phyloP scores from a whole-genome alignment of 2,797 vertebrate species.

The Hyperoplus immaculatus region DNA sequence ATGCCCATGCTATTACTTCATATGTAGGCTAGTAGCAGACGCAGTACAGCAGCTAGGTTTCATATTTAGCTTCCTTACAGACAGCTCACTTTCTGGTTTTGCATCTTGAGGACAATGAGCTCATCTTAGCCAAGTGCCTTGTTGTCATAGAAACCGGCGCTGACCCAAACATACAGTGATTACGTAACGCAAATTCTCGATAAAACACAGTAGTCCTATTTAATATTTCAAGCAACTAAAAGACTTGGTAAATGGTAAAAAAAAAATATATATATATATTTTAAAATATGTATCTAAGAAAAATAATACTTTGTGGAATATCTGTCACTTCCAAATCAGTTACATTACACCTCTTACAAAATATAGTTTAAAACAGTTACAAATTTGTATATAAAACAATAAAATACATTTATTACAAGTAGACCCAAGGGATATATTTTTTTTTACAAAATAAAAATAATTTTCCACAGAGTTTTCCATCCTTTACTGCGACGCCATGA shows the following conservation, averaged over 20 bases:
- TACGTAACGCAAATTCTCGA: constrained; percentile 37
- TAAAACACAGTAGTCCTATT: not conserved
- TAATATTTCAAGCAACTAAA: not conserved
- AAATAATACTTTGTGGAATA: not conserved
- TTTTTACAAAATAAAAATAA: not conserved
- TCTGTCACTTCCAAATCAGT: not conserved
- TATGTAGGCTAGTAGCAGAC: too few relatives aligned
- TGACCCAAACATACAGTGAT: constrained; percentile 65
- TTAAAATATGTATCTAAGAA: not conserved
- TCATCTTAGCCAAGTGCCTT: not conserved
- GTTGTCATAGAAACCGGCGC: constrained; percentile 76
- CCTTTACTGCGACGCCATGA: constrained; percentile 70
- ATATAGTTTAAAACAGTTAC: too few relatives aligned
- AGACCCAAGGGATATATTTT: fast-evolving
- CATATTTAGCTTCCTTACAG: not conserved
- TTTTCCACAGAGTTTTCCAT: constrained; percentile 52
- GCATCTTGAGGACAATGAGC: not conserved
- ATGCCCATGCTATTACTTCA: too few relatives aligned
- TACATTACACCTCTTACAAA: too few relatives aligned
- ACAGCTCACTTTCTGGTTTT: not conserved
- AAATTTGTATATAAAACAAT: not conserved
- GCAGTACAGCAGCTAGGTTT: too few relatives aligned
- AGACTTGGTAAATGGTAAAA: not conserved
- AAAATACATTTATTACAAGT: not conserved
- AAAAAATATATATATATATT: too few relatives aligned